Evolutionary conservation across 2,888 invertebrate genomes (phyloP).

Genomic region (Anaspis maculata): DNA sequence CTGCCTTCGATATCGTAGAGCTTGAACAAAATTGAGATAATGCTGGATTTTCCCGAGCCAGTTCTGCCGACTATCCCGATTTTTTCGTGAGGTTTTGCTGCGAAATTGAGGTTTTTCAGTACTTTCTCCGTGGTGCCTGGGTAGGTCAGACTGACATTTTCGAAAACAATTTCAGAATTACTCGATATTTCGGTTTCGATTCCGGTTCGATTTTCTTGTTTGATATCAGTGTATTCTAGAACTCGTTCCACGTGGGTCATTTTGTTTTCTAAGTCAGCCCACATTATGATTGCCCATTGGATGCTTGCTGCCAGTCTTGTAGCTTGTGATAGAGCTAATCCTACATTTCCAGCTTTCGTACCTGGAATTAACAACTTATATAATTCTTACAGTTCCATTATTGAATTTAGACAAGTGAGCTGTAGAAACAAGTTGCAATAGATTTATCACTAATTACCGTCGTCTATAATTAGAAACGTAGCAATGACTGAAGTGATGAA

Average conservation of each 20-base stretch:
- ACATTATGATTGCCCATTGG: slow-evolving; percentile 63
- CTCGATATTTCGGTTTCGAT: slow-evolving; percentile 65
- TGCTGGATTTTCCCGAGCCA: too few relatives aligned
- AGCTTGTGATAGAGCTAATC: slow-evolving; percentile 44
- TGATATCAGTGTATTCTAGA: slow-evolving; percentile 41
- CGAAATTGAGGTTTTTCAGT: slow-evolving; percentile 60
- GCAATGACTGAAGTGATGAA: slow-evolving; percentile 17
- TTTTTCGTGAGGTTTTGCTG: slow-evolving; percentile 65
- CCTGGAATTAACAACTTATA: slow-evolving; percentile 35
- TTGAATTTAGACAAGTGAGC: too few relatives aligned
- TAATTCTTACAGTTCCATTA: too few relatives aligned
- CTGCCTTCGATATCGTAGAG: slow-evolving; percentile 69
- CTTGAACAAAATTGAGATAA: too few relatives aligned
- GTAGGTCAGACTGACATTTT: slow-evolving; percentile 62
- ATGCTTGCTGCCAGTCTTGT: slow-evolving; percentile 53
- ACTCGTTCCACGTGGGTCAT: slow-evolving; percentile 87
- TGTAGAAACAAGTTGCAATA: too few relatives aligned
- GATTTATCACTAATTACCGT: slow-evolving; percentile 30
- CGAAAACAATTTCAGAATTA: slow-evolving; percentile 54
- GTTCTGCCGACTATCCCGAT: too few relatives aligned
- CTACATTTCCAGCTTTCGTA: too few relatives aligned
- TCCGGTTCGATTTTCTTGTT: slow-evolving; percentile 33
- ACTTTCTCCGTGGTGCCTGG: slow-evolving; percentile 55
- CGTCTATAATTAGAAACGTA: slow-evolving; percentile 21
- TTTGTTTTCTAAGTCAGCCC: slow-evolving; percentile 69